Evolutionary conservation across 1,140 invertebrate genomes (phyloP), one percentile per base, ranked within the genome.

Genomic region (Cyclina sinensis): DNA sequence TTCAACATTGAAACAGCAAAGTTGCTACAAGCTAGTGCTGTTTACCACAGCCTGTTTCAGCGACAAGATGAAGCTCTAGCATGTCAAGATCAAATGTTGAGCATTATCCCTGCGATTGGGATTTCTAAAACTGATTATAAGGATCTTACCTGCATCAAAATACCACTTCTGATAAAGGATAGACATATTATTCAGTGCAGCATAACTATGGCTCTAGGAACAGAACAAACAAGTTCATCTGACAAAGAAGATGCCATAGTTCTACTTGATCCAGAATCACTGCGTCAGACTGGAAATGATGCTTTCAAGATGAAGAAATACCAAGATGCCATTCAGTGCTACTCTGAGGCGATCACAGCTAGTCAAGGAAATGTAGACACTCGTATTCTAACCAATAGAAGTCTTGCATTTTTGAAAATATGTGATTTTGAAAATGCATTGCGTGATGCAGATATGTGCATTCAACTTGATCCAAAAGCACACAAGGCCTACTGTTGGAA

Each of bases 21-120:
- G 12, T n/a, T 78, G 21, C 18, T 78, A 18, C 74, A 78, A 78
- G 27, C 74, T 51, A 51, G 74, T 43, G 78, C 78, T 14, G 30
- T 81, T 1, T 81, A 81, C 54, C 78, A 81, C 78, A 81, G 78
- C 24, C 16, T 81, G 32, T 62, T 35, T 62, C 78, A 81, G 24
- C 16, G 78, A 30, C 78, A 81, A 43, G 78, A 81, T 27, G 51
- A 81, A 59, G 78, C 78, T 0, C 30, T 81, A 30, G 78, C 54
- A 12, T 46, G n/a, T 4, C 78, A 81, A 43, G 54, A 32, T 59
- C 51, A 81, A 27, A 81, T 81, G 78, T 62, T 81, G 21, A 37
- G 32, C 24, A 62, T 81, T 37, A 32, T 81, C 24, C 7, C 78
- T 11, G 24, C 57, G 14, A 59, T 59, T 59, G 78, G 30, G 0